Evolutionary conservation across 2,888 invertebrate species (phyloP), one percentile per base, ranked within the genome.

Genomic region (Tipula vernalis): DNA sequence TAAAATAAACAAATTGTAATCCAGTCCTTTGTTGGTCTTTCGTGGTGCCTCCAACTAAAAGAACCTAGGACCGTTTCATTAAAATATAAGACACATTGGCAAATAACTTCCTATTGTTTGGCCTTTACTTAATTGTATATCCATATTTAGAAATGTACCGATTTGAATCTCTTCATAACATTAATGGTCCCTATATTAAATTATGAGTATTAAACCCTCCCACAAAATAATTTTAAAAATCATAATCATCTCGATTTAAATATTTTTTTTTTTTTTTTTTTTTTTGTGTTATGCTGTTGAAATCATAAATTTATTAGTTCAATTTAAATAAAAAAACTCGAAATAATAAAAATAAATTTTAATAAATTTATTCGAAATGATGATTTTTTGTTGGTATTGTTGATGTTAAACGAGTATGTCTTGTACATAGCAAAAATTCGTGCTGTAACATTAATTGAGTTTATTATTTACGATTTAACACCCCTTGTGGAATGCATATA

Each of bases 301-400:
- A 71, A 71, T 71, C 71, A 71, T 71, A 71, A 71, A 71, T 71
- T 71, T 71, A 71, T 71, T 71, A 71, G 71, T 71, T 71, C 71
- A 71, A 71, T 71, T 71, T 71, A 71, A 71, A 71, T 71, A 71
- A 71, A 39, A 39, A 39, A 39, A 71, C 10, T 71, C 71, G 71
- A 71, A 71, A 71, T 71, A 4, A 15, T 51, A 71, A 28, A 71
- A 44, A 57, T 57, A 71, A 71, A 71, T 71, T 71, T 71, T 71
- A 51, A 51, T 51, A 51, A 51, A 51, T 51, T 51, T 51, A 51
- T 51, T 39, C 6, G 6, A 6, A 28, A 28, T 28, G 28, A 28
- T 28, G 28, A 39, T 39, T 39, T 71, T 6, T 71, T 71, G 71
- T 28, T 71, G 12, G 28, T 28, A 28, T 28, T 18, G 71, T 71